Evolutionary conservation across 1,140 invertebrate genomes (phyloP).

Genomic region (Fopius arisanus): DNA sequence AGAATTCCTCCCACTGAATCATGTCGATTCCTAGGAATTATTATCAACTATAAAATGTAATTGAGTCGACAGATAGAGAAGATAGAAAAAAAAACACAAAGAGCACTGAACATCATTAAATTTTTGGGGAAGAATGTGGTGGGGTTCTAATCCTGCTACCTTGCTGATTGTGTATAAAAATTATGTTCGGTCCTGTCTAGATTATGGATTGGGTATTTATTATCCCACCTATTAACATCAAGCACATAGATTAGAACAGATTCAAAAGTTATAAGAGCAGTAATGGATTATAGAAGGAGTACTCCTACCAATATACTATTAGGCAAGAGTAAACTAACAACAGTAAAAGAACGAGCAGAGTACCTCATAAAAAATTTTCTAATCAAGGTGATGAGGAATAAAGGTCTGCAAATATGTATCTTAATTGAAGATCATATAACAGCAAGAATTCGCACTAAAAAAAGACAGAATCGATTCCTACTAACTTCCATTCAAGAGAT

Average conservation of each 20-base stretch:
- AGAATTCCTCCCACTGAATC: slow-evolving; percentile 3
- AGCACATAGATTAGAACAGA: no score
- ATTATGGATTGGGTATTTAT: slow-evolving; percentile 23
- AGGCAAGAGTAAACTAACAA: background rate
- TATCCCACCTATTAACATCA: background rate
- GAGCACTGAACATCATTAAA: slow-evolving; percentile 29
- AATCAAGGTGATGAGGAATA: background rate
- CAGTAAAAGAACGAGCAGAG: background rate
- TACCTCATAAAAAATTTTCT: background rate
- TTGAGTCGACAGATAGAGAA: slow-evolving; percentile 33
- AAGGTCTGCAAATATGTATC: background rate
- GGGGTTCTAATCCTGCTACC: slow-evolving; percentile 19
- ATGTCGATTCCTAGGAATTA: slow-evolving; percentile 35
- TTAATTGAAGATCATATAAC: background rate
- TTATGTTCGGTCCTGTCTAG: slow-evolving; percentile 19
- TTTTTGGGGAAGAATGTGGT: slow-evolving; percentile 15
- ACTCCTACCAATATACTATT: background rate
- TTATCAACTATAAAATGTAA: slow-evolving; percentile 31
- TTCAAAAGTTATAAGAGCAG: background rate
- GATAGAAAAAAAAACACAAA: slow-evolving; percentile 20
- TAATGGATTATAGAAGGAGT: background rate
- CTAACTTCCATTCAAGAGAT: background rate
- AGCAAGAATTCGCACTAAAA: background rate
- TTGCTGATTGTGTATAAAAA: slow-evolving; percentile 21
- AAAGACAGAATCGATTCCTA: background rate